Evolutionary conservation across 2,113 vertebrate species (phyloP).

Genomic region (Balaeniceps rex): DNA sequence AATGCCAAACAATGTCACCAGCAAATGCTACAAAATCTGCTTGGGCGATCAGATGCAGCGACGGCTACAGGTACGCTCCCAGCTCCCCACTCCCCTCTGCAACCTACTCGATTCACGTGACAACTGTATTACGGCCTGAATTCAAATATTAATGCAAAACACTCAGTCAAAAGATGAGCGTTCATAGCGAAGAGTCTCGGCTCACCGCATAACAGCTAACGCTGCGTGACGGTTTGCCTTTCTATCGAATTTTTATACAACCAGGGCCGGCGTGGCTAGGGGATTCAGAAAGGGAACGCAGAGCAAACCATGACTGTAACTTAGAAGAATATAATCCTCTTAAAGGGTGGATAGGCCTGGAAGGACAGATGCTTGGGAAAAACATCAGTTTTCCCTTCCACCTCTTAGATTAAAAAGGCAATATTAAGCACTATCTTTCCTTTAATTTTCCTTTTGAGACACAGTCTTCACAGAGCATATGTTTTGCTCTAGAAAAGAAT

Average conservation of each 20-base stretch:
- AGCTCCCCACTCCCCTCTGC: not conserved
- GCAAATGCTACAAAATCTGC: not conserved
- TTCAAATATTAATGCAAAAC: not conserved
- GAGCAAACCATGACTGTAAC: not conserved
- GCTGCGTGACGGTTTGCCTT: not conserved
- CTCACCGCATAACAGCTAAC: not conserved
- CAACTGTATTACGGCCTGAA: constrained; percentile 12
- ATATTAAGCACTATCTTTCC: not conserved
- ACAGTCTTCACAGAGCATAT: not conserved
- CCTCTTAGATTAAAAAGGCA: not conserved
- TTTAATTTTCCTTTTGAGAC: not conserved
- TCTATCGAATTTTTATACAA: not conserved
- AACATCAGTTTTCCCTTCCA: not conserved
- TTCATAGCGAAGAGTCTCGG: not conserved
- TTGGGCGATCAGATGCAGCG: not conserved
- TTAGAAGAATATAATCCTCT: not conserved
- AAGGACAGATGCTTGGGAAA: not conserved
- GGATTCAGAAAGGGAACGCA: not conserved
- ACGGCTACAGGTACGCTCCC: not conserved
- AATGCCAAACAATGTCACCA: not conserved
- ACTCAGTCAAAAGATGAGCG: constrained; percentile 60
- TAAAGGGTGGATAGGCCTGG: not conserved
- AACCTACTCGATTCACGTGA: not conserved
- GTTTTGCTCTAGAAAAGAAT: not conserved
- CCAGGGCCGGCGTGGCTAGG: not conserved